These are phyloP conservation scores for Sycophila texana DNA, from an alignment of 2,888 invertebrate genomes.

Conservation along the genomic window DNA sequence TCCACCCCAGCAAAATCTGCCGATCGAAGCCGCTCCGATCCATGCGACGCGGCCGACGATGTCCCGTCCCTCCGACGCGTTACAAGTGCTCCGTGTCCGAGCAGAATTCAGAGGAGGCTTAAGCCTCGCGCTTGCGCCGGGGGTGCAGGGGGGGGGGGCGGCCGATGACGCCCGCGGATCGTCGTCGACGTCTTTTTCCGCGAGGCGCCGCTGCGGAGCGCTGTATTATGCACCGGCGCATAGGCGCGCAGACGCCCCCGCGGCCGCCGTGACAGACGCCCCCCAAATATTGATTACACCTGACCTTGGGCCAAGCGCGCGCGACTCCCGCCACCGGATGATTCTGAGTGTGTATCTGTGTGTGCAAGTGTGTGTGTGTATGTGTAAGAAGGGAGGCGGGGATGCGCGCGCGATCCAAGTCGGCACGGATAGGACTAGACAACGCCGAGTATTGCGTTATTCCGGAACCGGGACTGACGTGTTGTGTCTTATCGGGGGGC, in stretches of 20 bases:
- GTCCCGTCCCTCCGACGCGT: not conserved
- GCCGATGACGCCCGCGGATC: not conserved
- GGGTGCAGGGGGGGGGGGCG: not conserved
- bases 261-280: conserved; percentile 35
- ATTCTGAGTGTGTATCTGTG: conserved; percentile 16
- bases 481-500: too few species aligned
- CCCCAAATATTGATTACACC: conserved; percentile 58
- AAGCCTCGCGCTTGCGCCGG: conserved; percentile 6
- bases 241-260: conserved; percentile 25
- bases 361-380: not conserved
- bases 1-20: too few species aligned
- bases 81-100: not conserved
- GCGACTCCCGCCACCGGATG: conserved; percentile 22
- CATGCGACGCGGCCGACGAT: not conserved
- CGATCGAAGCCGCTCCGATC: not conserved
- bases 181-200: conserved; percentile 12
- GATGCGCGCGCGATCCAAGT: too few species aligned
- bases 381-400: too few species aligned
- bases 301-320: conserved; percentile 51
- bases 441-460: too few species aligned
- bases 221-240: conserved; percentile 34
- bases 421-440: too few species aligned
- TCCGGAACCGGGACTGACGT: too few species aligned
- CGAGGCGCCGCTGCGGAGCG: not conserved
- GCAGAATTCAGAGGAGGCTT: conserved; percentile 43